Base-by-base conservation (phyloP, 1,140 invertebrate species). In the Nasonia giraulti region DNA sequence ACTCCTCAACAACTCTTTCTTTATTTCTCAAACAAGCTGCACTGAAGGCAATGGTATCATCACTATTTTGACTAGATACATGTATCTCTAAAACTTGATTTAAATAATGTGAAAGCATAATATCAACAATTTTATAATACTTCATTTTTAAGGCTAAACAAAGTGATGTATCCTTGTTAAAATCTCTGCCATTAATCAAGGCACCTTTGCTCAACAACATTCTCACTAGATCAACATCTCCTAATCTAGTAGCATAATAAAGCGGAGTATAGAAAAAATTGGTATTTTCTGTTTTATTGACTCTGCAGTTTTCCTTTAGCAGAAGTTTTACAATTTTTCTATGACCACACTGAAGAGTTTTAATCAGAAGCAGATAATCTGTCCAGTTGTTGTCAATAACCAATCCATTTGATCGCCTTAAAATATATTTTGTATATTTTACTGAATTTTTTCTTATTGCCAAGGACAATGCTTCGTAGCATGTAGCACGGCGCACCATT, bases 401-500 rank as follows among this genome's bases (percentile, higher is more conserved):
- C 1, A 74, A 47, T 37, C n/a, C 71, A 82, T 82, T 62, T 12
- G 44, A 17, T 20, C 27, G n/a, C 0, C 37, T 55, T 23, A 82
- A 75, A 47, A 77, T 77, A 40, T 84, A 69, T n/a, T 84, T 84
- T 44, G 7, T 55, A 2, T 23, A 17, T 11, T n/a, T 50, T n/a
- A 12, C 80, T 17, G 77, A 85, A 62, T 74, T 80, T 74, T 85
- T 75, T 44, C 68, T 85, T 27, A 68, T 77, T 66, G 75, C 82
- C 12, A 77, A 68, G 17, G 11, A 74, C 27, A 84, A 11, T 31
- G 50, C 83, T 75, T 82, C 80, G 31, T 82, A 82, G 55, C 1
- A 20, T 40, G 66, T 69, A 40, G 17, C 78, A 23, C 23, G 2
- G n/a, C 17, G 17, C 12, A 80, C 66, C 78, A 69, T 80, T 12